Evolutionary conservation across 2,888 invertebrate species (phyloP).

Genomic region (Capitulum mitella): DNA sequence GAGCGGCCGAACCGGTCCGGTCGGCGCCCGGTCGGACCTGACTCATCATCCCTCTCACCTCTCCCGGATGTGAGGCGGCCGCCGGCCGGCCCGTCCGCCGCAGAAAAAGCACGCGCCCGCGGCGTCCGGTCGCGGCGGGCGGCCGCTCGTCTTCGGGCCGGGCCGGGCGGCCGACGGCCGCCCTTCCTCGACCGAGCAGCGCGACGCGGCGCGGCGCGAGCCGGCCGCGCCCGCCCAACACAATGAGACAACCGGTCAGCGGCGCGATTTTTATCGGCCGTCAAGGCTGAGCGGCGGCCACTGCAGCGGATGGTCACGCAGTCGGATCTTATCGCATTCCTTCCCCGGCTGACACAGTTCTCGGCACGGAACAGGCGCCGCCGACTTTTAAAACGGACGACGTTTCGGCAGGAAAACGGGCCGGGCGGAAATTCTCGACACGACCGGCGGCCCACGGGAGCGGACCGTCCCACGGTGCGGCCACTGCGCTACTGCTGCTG

Average conservation of each 20-base stretch:
- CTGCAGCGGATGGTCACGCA: not conserved
- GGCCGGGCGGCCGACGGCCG: no score
- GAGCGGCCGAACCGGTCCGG: not conserved
- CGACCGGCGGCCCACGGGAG: no score
- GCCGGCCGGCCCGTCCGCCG: not conserved
- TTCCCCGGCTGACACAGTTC: not conserved
- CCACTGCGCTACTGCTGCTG: no score
- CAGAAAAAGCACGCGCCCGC: not conserved
- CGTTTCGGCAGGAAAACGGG: not conserved
- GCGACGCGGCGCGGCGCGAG: no score
- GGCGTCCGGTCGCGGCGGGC: not conserved
- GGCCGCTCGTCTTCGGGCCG: not conserved
- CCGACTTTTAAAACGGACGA: not conserved
- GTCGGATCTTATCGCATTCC: not conserved
- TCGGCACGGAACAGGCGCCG: not conserved
- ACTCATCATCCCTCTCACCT: slow-evolving; percentile 8
- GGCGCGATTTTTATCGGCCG: no score
- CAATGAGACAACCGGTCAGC: no score
- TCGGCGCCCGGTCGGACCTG: not conserved
- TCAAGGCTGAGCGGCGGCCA: not conserved
- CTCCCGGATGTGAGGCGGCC: slow-evolving; percentile 7
- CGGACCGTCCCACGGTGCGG: no score
- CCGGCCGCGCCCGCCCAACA: no score
- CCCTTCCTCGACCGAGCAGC: no score
- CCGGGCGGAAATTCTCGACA: not conserved